Conservation (phyloP, 2,888 invertebrate species). For the Cheilosia soror region DNA sequence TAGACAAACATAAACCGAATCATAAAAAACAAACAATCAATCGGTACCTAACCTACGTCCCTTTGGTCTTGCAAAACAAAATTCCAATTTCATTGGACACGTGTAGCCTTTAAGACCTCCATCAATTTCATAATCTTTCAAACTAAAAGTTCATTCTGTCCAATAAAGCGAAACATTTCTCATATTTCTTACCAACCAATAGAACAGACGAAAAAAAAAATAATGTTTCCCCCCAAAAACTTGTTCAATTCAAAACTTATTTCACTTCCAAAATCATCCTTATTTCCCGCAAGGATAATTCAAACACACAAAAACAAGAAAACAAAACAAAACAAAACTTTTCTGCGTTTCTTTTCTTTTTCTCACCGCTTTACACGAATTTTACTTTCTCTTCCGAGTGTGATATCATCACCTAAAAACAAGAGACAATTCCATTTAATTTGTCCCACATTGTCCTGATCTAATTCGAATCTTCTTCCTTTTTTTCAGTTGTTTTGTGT, state of each 20-base stretch:
- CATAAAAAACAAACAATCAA: background rate
- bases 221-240: constrained; percentile 21
- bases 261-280: constrained; percentile 53
- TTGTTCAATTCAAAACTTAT: constrained; percentile 68
- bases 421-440: constrained; percentile 71
- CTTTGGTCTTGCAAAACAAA: background rate
- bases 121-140: constrained; percentile 42
- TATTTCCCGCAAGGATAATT: constrained; percentile 64
- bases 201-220: background rate
- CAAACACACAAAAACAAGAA: constrained; percentile 49
- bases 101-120: constrained; percentile 23
- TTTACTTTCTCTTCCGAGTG: constrained; percentile 47
- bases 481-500: constrained; percentile 2
- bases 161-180: constrained; percentile 53
- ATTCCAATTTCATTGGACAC: constrained; percentile 22
- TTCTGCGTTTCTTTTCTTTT: constrained; percentile 2
- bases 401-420: constrained; percentile 69
- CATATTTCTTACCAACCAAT: background rate
- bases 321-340: constrained; percentile 54
- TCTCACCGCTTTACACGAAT: constrained; percentile 3
- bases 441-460: constrained; percentile 69
- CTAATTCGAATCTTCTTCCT: constrained; percentile 49
- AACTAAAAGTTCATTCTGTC: constrained; percentile 36
- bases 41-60: background rate
- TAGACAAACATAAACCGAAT: background rate